These are phyloP conservation scores for Prinia subflava DNA, from an alignment of 2,113 vertebrate species.

Conservation along the genomic window DNA sequence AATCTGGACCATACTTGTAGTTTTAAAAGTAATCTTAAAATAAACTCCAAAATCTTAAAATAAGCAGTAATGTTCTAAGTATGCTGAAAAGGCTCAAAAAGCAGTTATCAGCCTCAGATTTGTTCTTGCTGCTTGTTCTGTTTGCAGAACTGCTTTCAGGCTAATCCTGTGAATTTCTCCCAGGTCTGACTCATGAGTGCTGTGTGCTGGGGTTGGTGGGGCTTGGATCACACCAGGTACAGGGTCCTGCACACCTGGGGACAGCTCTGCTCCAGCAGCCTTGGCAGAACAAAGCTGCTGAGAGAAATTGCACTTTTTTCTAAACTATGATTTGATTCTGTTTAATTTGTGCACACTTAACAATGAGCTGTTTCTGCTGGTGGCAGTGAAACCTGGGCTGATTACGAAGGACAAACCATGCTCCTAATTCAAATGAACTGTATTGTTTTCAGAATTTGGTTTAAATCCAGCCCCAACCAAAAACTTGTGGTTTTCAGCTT, in stretches of 20 bases:
- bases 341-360: background rate
- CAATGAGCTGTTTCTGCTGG: background rate
- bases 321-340: background rate
- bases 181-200: background rate
- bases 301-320: background rate
- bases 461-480: background rate
- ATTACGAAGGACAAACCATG: background rate
- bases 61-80: background rate
- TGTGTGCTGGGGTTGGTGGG: background rate
- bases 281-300: background rate
- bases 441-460: background rate
- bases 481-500: background rate
- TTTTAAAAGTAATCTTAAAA: constrained; percentile 25
- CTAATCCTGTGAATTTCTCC: background rate
- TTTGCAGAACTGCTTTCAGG: background rate
- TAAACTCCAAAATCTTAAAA: constrained; percentile 36
- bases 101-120: background rate
- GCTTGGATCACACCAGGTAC: background rate
- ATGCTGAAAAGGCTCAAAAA: constrained; percentile 3
- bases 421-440: background rate
- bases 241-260: background rate
- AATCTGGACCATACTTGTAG: background rate
- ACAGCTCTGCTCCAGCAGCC: background rate
- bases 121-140: background rate
- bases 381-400: background rate